A percentile compares a stretch with the other conserved stretches of the same genome.
Conservation (phyloP, 2,888 invertebrate species). For the Dasypolia templi region DNA sequence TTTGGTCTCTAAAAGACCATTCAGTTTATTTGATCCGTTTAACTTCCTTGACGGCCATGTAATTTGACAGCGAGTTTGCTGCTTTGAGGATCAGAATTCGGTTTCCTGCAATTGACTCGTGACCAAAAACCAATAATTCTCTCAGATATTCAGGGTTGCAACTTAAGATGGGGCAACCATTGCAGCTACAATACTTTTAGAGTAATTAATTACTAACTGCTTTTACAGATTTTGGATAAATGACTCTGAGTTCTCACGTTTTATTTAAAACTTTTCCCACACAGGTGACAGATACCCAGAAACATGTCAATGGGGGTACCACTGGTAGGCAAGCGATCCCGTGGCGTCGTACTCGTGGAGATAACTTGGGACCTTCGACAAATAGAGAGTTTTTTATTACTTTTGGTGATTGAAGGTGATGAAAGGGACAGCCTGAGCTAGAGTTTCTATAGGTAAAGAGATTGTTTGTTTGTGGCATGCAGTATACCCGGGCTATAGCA, state of each 20-base stretch:
- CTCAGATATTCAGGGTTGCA: not conserved
- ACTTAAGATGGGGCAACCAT: not conserved
- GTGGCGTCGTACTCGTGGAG: constrained; percentile 41
- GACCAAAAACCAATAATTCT: not conserved
- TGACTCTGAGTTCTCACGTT: constrained; percentile 31
- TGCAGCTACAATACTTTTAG: not conserved
- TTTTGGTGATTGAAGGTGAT: not conserved
- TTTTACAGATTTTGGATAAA: not conserved
- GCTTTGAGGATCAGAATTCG: not conserved
- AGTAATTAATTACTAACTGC: not conserved
- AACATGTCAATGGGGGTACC: constrained; percentile 49
- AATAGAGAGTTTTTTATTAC: constrained; percentile 33
- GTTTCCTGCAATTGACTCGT: not conserved
- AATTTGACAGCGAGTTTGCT: not conserved
- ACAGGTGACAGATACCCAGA: constrained; percentile 27
- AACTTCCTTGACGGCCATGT: too few species aligned
- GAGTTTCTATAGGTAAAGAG: not conserved
- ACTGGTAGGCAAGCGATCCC: constrained; percentile 41
- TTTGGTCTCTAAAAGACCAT: not conserved
- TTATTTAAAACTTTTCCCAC: constrained; percentile 20
- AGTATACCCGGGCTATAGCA: not conserved
- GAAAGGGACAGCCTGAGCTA: not conserved
- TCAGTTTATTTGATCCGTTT: too few species aligned
- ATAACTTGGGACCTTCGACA: constrained; percentile 42
- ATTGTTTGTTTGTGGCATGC: not conserved